phyloP scores from a whole-genome alignment of 2,113 vertebrate genomes.

The Tringa solitaria region DNA sequence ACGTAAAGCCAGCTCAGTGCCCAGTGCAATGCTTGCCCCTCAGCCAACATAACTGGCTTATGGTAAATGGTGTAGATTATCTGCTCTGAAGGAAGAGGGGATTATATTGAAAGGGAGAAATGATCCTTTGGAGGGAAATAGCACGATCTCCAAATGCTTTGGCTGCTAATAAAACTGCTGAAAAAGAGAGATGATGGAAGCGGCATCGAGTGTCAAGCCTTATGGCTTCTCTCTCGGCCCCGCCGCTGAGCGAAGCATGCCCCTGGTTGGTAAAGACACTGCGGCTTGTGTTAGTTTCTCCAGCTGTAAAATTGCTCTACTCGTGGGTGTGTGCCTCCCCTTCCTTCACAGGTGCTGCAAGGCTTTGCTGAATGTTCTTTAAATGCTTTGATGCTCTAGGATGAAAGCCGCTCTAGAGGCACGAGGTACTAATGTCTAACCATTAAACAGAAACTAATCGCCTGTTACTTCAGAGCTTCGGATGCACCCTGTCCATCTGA shows the following conservation, averaged over 20 bases:
- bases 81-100: conserved; percentile 27
- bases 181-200: neutral
- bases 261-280: neutral
- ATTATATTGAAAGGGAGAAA: conserved; percentile 55
- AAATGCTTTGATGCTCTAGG: neutral
- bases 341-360: conserved; percentile 17
- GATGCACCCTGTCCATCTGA: neutral
- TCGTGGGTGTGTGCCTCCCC: neutral
- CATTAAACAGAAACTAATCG: neutral
- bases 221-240: neutral
- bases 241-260: neutral
- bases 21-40: neutral
- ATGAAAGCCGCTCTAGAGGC: neutral
- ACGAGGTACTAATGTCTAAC: neutral
- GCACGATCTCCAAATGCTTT: conserved; percentile 18
- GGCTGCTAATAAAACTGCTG: conserved; percentile 13
- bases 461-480: neutral
- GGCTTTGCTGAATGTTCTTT: neutral
- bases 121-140: conserved; percentile 39
- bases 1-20: neutral
- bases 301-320: neutral
- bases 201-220: neutral
- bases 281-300: neutral
- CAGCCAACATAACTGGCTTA: conserved; percentile 23
- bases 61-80: conserved; percentile 38